Percentiles rank a stretch among this genome's conserved stretches.
Evolutionary conservation across 2,888 invertebrate genomes (phyloP).

Genomic region (Drosophila ezoana): DNA sequence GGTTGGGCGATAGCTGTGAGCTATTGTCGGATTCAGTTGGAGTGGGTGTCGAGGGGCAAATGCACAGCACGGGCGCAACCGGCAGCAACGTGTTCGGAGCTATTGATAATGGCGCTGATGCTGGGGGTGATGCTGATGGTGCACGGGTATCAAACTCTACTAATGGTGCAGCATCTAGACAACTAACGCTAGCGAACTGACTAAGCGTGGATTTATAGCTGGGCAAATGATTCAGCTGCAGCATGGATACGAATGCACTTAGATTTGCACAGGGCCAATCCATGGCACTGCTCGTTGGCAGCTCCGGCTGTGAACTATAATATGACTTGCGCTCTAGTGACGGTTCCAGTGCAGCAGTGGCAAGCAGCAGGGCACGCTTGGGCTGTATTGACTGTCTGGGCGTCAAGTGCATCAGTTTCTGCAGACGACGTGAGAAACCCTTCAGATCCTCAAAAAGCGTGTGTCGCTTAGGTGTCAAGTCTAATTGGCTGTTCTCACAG

Average conservation of each 20-base stretch:
- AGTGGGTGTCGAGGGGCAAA: conserved; percentile 83
- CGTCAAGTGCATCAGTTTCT: conserved; percentile 67
- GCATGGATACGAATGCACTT: conserved; percentile 57
- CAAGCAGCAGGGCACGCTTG: conserved; percentile 31
- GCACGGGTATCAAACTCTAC: conserved; percentile 21
- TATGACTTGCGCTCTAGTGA: conserved; percentile 68
- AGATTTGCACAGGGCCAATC: conserved; percentile 31
- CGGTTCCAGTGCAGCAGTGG: conserved; percentile 37
- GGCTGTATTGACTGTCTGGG: conserved; percentile 23
- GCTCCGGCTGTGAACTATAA: conserved; percentile 82
- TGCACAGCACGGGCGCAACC: conserved; percentile 74
- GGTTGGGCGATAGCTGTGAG: conserved; percentile 50
- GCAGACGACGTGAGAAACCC: conserved; percentile 73
- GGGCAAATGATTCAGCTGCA: conserved; percentile 60
- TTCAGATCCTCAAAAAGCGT: conserved; percentile 80
- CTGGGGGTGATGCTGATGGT: conserved; percentile 10
- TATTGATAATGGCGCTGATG: conserved; percentile 1
- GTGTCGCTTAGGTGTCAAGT: conserved; percentile 64
- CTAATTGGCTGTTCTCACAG: conserved; percentile 76
- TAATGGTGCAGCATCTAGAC: conserved; percentile 21
- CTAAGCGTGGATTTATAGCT: conserved; percentile 51
- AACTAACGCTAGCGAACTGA: conserved; percentile 43
- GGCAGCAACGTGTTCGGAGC: conserved; percentile 52
- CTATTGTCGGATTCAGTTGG: conserved; percentile 80
- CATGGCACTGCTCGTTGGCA: conserved; percentile 50